Percentiles rank a stretch among this genome's conserved stretches.
Evolutionary conservation across 1,140 invertebrate species (phyloP).

Genomic region (Trachymyrmex septentrionalis): DNA sequence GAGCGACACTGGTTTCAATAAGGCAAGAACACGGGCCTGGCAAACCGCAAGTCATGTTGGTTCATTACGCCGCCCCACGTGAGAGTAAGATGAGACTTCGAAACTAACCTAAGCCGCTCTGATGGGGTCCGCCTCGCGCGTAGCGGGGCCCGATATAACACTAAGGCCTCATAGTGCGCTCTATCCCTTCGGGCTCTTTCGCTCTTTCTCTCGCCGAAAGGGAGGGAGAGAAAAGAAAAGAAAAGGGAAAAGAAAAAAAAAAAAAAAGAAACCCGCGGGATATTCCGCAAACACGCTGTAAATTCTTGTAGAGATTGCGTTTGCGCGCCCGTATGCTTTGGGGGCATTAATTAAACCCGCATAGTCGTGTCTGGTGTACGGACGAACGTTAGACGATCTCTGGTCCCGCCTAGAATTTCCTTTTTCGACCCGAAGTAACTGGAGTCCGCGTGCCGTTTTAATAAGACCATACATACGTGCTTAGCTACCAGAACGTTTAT

Average conservation of each 20-base stretch:
- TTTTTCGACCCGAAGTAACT: conserved; percentile 35
- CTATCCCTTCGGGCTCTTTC: conserved; percentile 28
- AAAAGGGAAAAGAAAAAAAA: too few relatives aligned
- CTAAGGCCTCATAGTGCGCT: conserved; percentile 53
- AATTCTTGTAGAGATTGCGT: conserved; percentile 70
- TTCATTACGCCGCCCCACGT: conserved; percentile 84
- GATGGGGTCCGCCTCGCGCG: conserved; percentile 76
- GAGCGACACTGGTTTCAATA: conserved; percentile 86
- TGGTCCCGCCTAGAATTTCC: conserved; percentile 44
- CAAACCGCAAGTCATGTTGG: conserved; percentile 85
- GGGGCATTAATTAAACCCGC: conserved; percentile 73
- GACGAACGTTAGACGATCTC: conserved; percentile 60
- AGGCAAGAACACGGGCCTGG: conserved; percentile 82
- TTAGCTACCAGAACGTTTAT: not conserved
- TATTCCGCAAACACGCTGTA: conserved; percentile 70
- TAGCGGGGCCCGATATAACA: conserved; percentile 64
- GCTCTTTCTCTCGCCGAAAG: conserved; percentile 43
- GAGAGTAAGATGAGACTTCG: conserved; percentile 83
- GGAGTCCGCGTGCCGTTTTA: conserved; percentile 18
- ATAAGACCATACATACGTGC: not conserved
- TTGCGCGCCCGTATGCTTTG: conserved; percentile 61
- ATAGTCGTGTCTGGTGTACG: not conserved
- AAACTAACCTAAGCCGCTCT: conserved; percentile 78
- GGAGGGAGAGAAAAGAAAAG: not conserved
- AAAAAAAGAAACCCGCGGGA: conserved; percentile 49